Base-by-base conservation (phyloP, 1,140 invertebrate species). In the Lepidostoma basale region DNA sequence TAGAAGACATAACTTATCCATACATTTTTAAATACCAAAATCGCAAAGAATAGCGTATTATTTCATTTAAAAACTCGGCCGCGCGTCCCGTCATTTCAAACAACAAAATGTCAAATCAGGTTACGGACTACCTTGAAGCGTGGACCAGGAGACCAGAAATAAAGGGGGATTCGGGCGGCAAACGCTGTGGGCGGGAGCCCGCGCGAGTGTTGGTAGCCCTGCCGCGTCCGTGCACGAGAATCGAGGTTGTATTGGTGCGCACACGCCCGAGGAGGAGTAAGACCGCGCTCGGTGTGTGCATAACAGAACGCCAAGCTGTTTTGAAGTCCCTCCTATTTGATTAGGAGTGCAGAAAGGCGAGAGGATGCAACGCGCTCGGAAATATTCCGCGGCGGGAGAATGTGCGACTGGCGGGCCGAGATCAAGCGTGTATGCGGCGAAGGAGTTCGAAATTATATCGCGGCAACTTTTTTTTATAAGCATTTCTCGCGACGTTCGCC, bases 261-360 rank as follows among this genome's bases (percentile, higher is more conserved):
- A 36, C 33, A 20, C 42, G 42, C 18, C 14, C 6, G 36, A 1
- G 14, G 10, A 39, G 36, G 23, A 59, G 54, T 12, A 10, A 20
- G 36, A 9, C n/a, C 12, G 30, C 12, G 30, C 12, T 33, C 6
- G 30, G 54, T 22, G 54, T 14, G 54, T 22, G 33, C 30, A 39
- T n/a, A 10, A 39, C 54, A 8, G 22, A 23, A 59, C 54, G 52
- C 28, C 52, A 23, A 59, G 9, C 54, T 14, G 54, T 59, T 59
- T 59, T 59, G 54, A 59, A 59, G 54, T 59, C 54, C 54, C 54
- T 59, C 54, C 54, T 59, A 59, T 59, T 59, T 59, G 54, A 59
- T 59, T 40, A 59, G 54, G 54, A 59, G 36, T 39, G 54, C 54
- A 59, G 54, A 59, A 59, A 36, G 2, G 30, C 18, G 33, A 39